A percentile compares a stretch with the other conserved stretches of the same genome.
Conservation (phyloP, 2,797 vertebrate genomes). For the Gastrophryne carolinensis region DNA sequence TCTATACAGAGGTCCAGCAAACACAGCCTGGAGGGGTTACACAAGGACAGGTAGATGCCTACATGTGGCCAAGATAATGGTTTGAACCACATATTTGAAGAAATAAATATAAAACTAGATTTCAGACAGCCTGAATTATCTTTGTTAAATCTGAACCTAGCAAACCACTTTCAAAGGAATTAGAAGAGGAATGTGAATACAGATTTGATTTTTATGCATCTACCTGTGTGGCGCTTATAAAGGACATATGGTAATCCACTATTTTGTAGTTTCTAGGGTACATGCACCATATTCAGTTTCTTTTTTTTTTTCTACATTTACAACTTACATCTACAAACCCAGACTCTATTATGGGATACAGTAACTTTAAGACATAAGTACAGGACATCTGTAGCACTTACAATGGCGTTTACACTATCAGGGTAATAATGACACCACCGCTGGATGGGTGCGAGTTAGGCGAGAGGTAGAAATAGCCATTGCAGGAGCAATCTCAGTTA, state of each 20-base stretch:
- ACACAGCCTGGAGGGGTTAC: too few species aligned
- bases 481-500: not conserved
- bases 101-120: too few species aligned
- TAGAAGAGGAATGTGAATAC: slow-evolving; percentile 64
- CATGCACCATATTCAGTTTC: slow-evolving; percentile 66
- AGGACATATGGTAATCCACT: slow-evolving; percentile 66
- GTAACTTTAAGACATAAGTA: slow-evolving; percentile 51
- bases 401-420: slow-evolving; percentile 53
- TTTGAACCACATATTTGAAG: too few species aligned
- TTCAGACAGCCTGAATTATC: slow-evolving; percentile 7
- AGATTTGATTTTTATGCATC: slow-evolving; percentile 63
- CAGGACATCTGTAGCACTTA: slow-evolving; percentile 52
- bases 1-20: too few species aligned
- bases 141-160: not conserved
- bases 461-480: slow-evolving; percentile 31
- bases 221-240: slow-evolving; percentile 25
- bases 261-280: slow-evolving; percentile 65
- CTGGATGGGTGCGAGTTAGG: not conserved
- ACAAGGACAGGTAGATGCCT: too few species aligned
- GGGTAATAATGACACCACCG: not conserved
- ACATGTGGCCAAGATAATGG: too few species aligned
- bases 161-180: slow-evolving; percentile 63
- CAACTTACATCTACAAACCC: slow-evolving; percentile 66
- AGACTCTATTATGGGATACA: slow-evolving; percentile 68
- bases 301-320: slow-evolving; percentile 63